A percentile compares a stretch with the other conserved stretches of the same genome.
These are phyloP conservation scores for Drosophila teissieri DNA, from an alignment of 1,140 invertebrate genomes.

Conservation along the genomic window DNA sequence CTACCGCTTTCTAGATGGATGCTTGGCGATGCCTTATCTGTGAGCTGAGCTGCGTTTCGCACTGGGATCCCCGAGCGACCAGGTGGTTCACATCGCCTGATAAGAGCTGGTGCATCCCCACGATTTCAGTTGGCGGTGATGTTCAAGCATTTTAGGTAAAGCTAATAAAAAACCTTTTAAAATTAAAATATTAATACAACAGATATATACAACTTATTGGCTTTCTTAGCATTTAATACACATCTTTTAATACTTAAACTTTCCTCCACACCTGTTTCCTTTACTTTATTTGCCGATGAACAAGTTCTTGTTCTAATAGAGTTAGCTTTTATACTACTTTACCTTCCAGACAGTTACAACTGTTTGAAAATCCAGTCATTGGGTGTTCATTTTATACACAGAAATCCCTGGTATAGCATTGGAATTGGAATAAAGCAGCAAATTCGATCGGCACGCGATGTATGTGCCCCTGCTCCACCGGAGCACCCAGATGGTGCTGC, in stretches of 20 bases:
- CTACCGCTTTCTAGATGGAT: slow-evolving; percentile 8
- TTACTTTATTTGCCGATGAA: too few relatives aligned
- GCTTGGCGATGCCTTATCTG: slow-evolving; percentile 34
- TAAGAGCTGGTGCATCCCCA: slow-evolving; percentile 12
- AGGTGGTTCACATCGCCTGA: slow-evolving; percentile 39
- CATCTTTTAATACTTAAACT: too few relatives aligned
- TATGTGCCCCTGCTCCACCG: slow-evolving; percentile 18
- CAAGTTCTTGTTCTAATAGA: too few relatives aligned
- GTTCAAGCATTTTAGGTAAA: too few relatives aligned
- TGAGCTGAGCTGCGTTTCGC: background rate
- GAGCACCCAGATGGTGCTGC: slow-evolving; percentile 26
- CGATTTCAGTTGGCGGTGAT: background rate
- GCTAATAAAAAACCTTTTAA: too few relatives aligned
- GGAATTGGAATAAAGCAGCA: background rate
- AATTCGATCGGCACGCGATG: slow-evolving; percentile 11
- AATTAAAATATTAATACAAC: too few relatives aligned
- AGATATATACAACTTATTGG: too few relatives aligned
- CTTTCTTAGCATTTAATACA: too few relatives aligned
- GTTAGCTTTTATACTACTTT: too few relatives aligned
- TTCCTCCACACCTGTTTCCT: too few relatives aligned
- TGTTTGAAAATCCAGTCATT: background rate
- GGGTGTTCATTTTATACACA: background rate
- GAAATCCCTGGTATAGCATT: background rate
- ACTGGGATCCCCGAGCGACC: slow-evolving; percentile 8
- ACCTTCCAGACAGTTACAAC: too few relatives aligned